Conservation (phyloP, 2,113 vertebrate species). For the Notothenia rossii region DNA sequence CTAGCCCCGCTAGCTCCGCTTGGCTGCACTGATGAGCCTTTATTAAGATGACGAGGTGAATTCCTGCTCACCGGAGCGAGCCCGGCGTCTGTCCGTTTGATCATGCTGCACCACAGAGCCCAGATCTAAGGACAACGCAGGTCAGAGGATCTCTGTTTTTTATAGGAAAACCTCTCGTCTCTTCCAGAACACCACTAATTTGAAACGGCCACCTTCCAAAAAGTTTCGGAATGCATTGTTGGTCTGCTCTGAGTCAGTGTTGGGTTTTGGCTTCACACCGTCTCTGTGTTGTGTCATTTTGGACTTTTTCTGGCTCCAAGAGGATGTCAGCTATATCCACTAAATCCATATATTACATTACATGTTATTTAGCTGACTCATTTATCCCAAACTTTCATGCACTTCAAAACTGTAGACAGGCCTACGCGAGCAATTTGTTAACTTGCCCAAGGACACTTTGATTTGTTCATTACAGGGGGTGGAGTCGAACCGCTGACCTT, state of each 20-base stretch:
- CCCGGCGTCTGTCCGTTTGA: slow-evolving; percentile 59
- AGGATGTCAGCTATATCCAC: slow-evolving; percentile 15
- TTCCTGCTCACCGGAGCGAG: slow-evolving; percentile 73
- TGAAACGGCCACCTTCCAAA: slow-evolving; percentile 55
- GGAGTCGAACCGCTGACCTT: too few species aligned
- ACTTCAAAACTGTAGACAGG: too few species aligned
- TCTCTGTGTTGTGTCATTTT: slow-evolving; percentile 52
- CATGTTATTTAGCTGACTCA: too few species aligned
- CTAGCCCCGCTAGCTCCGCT: slow-evolving; percentile 51
- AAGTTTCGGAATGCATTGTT: slow-evolving; percentile 66
- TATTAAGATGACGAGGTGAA: slow-evolving; percentile 79
- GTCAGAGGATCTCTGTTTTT: slow-evolving; percentile 62
- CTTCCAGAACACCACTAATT: slow-evolving; percentile 69
- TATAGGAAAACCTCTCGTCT: slow-evolving; percentile 27
- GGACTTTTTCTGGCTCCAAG: slow-evolving; percentile 23
- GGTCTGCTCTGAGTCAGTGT: slow-evolving; percentile 59
- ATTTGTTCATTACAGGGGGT: too few species aligned
- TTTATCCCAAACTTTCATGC: too few species aligned
- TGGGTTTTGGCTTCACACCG: slow-evolving; percentile 48
- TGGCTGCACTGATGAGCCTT: slow-evolving; percentile 72
- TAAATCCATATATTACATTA: too few species aligned
- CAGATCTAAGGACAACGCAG: slow-evolving; percentile 64
- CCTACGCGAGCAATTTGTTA: too few species aligned
- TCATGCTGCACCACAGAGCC: slow-evolving; percentile 38
- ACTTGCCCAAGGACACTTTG: too few species aligned